Percentiles rank a stretch among this genome's conserved stretches.
phyloP scores from a whole-genome alignment of 2,797 vertebrate genomes.

The Thunnus albacares region DNA sequence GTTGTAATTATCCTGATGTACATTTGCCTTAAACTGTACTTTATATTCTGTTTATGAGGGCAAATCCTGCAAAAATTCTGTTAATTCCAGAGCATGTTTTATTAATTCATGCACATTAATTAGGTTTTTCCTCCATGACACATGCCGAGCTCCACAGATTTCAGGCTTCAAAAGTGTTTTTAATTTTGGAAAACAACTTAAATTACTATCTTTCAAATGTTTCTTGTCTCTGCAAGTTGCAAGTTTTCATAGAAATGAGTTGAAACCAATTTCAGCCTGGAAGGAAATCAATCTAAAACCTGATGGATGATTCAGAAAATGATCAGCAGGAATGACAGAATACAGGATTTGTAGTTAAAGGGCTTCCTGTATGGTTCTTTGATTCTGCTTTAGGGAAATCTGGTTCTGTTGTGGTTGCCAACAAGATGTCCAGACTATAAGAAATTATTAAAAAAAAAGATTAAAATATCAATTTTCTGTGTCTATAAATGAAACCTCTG shows the following conservation, averaged over 20 bases:
- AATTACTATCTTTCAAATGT: neutral
- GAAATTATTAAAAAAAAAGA: neutral
- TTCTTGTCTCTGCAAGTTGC: neutral
- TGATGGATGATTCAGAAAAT: neutral
- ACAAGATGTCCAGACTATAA: neutral
- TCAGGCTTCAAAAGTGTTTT: neutral
- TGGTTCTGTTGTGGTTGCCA: neutral
- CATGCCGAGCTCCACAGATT: too few species aligned
- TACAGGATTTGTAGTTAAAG: neutral
- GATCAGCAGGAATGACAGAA: neutral
- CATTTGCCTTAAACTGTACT: neutral
- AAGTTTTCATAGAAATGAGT: neutral
- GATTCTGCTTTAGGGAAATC: too few species aligned
- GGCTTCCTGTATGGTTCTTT: too few species aligned
- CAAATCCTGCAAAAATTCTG: neutral
- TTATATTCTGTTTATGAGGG: neutral
- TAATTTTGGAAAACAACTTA: neutral
- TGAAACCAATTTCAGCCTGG: neutral
- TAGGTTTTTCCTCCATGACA: neutral
- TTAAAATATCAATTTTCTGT: neutral
- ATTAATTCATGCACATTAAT: neutral
- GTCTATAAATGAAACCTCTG: slow-evolving; percentile 27
- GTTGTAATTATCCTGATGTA: slow-evolving; percentile 18
- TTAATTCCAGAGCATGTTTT: neutral
- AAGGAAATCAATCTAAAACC: too few species aligned